Base-by-base conservation (phyloP, 2,888 invertebrate species). In the Acanthoscelides obtectus region DNA sequence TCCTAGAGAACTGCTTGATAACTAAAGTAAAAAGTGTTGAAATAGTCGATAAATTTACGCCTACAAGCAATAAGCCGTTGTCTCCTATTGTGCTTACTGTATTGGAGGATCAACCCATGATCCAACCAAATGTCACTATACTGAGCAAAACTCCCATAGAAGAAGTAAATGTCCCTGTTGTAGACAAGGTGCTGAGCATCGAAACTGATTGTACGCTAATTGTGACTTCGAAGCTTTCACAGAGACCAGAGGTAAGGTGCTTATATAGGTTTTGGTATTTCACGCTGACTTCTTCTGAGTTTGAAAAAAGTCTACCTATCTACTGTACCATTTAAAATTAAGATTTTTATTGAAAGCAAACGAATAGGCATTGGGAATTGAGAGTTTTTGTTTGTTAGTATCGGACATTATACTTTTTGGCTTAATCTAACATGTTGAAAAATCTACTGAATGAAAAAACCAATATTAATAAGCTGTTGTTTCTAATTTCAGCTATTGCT, bases 21-120 rank as follows among this genome's bases (percentile, higher is more conserved):
- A 70, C 88, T 74, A 92, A 91, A 86, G 87, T 92, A 0, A 80
- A 79, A 71, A 76, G 71, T 2, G 76, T 79, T 0, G 80, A 80
- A 70, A n/a, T 77, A 8, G 72, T 78, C 0, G 77, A 78, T 27
- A 71, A 74, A 1, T 73, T 71, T 5, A 74, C 75, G 12, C 65
- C 63, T 22, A 71, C 63, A 22, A 71, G 73, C 5, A n/a, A n/a
- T 0, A 0, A 69, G 22, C 21, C 69, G 0, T 76, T 91, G 0
- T 85, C 91, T 0, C 88, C 88, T 1, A 76, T 86, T 20, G 86
- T 94, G 8, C 83, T 86, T 5, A 88, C 90, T 1, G 85, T 90
- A 0, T 85, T 94, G 0, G 90, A 88, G 65, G 92, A 94, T 78
- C 82, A 92, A 67, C 93, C 93, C 0, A 81, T 92, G 8, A 88